Base-by-base conservation (phyloP, 2,113 vertebrate genomes). In the Microcebus murinus region DNA sequence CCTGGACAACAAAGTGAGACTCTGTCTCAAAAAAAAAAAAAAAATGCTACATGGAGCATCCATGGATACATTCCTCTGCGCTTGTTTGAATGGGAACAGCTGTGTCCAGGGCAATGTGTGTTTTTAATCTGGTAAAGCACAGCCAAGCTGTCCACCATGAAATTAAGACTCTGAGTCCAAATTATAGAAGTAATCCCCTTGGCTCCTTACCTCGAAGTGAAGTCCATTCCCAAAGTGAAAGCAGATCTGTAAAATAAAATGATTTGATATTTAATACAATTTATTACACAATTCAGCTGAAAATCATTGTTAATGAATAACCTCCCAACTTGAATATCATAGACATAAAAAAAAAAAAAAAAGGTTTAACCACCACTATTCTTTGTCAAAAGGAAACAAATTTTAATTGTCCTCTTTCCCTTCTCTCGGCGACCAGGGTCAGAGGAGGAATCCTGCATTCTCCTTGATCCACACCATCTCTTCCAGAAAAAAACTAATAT, bases 171-270 rank as follows among this genome's bases (percentile, higher is more conserved):
- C 27, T 68, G 55, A 9, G 31, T 52, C 2, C 27, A 77, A 90
- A 76, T 57, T 48, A 73, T 10, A 52, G 50, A 83, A 94, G 67
- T 67, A 55, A 71, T 48, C 4, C 11, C 61, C 14, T 77, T 85
- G 20, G 15, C 81, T 83, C 70, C 98, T 82, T 98, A 99, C 99
- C 99, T 98, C 96, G 52, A 98, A 79, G 1, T 98, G 74, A 93
- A 99, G 98, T 86, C 98, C 98, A 96, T 87, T 95, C 97, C 98
- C 99, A 89, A 94, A 96, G 93, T 79, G 90, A 90, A 98, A 94
- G 94, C 88, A 98, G 81, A 98, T 87, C 99, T 99, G 97, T 67
- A 98, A 98, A 89, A 94, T 27, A 98, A 98, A 91, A 55, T 92
- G 70, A 86, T 87, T 94, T 87, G n/a, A 57, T 48, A 23, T 39